Evolutionary conservation across 2,888 invertebrate genomes (phyloP), one percentile per base, ranked within the genome.

Genomic region (Tipula lateralis): DNA sequence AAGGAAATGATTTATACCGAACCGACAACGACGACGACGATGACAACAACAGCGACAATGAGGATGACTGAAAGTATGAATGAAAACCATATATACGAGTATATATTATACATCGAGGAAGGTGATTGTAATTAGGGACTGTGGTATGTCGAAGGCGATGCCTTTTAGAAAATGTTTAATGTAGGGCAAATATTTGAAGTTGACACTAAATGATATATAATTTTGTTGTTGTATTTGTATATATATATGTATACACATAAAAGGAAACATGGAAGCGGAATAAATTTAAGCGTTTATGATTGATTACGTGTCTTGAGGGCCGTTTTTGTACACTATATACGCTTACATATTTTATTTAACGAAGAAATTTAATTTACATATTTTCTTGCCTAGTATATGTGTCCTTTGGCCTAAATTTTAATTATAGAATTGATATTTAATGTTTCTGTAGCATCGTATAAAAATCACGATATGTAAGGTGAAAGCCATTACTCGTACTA

Each of bases 131-230:
- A 66, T 66, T 66, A 66, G 66, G 66, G 66, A 66, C 24, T 66
- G 24, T 24, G 66, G 66, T 66, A 24, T 66, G 12, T 66, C 2
- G 66, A 7, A 66, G 5, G 24, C 66, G 16, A 50, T 50, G 44
- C 2, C 66, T 24, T 66, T 66, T n/a, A 16, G n/a, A 66, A 66
- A 66, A 66, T 66, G 24, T 66, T 66, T 66, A 66, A 66, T 66
- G 66, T 66, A 66, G 66, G 66, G 66, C 66, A 66, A 66, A 66
- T 66, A 66, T 66, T 66, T 66, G 19, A 66, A 66, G 66, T 66
- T 66, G 66, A 66, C 66, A 24, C 12, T 24, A 66, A 24, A 66
- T 66, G 9, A 66, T 24, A 24, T 66, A 66, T 7, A 24, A 24
- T 66, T 44, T 44, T 13, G 44, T 44, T n/a, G 44, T 44, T 44